These are phyloP conservation scores for Caenorhabditis drosophilae DNA, from an alignment of 2,888 invertebrate genomes.

Conservation along the genomic window DNA sequence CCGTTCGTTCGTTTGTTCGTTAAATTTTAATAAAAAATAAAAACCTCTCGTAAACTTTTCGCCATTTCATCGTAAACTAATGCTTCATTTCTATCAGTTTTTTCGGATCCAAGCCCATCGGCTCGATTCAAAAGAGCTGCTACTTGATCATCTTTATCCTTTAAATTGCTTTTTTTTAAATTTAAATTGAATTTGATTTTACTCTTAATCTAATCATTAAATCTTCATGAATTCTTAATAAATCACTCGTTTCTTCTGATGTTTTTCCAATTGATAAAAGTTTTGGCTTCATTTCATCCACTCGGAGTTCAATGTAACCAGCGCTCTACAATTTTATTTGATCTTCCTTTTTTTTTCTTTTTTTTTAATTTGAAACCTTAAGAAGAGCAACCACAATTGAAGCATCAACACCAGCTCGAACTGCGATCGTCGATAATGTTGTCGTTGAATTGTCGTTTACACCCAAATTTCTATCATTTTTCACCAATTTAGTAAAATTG, in stretches of 20 bases:
- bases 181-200: too few relatives aligned
- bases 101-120: constrained; percentile 80
- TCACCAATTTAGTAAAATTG: constrained; percentile 15
- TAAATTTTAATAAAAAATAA: too few relatives aligned
- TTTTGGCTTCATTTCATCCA: constrained; percentile 84
- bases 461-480: constrained; percentile 11
- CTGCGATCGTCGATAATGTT: constrained; percentile 87
- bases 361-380: too few relatives aligned
- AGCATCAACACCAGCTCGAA: constrained; percentile 82
- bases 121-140: constrained; percentile 85
- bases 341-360: too few relatives aligned
- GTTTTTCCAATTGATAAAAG: constrained; percentile 81
- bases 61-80: constrained; percentile 53
- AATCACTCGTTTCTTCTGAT: constrained; percentile 79
- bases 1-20: too few relatives aligned
- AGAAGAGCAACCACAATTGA: constrained; percentile 86
- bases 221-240: constrained; percentile 82
- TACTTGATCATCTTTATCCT: constrained; percentile 87
- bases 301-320: constrained; percentile 83
- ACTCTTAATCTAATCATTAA: constrained; percentile 84
- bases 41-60: constrained; percentile 41
- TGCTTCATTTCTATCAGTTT: constrained; percentile 73
- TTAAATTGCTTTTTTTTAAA: constrained; percentile 34
- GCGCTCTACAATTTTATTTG: too few relatives aligned
- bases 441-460: constrained; percentile 71